A percentile compares a stretch with the other conserved stretches of the same genome.
Evolutionary conservation across 30 jellyfish, hydroid and myxozoan species (phyloP).

Genomic region (Aurelia sp.): DNA sequence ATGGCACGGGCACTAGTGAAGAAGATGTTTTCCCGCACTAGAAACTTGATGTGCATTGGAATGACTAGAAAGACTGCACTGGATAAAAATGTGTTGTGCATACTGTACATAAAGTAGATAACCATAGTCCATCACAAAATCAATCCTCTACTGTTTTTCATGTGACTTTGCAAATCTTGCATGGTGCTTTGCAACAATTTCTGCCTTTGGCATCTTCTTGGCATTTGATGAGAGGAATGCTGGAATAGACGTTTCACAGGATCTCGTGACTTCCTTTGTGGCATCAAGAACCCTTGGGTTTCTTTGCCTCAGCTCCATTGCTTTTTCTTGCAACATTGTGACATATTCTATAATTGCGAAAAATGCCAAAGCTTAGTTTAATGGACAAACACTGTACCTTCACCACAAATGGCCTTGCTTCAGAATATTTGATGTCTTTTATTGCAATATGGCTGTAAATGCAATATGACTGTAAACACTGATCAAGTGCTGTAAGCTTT

Average conservation of each 20-base stretch:
- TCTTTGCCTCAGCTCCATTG: background rate
- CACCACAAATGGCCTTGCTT: background rate
- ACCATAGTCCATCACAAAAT: too few species aligned
- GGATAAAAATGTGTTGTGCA: too few species aligned
- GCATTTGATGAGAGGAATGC: constrained; percentile 2
- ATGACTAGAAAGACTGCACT: too few species aligned
- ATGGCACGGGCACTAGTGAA: too few species aligned
- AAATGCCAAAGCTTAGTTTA: background rate
- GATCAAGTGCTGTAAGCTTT: too few species aligned
- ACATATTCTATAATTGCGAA: constrained; percentile 5
- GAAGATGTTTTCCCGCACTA: too few species aligned
- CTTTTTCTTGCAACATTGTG: constrained; percentile 1
- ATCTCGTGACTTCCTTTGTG: background rate
- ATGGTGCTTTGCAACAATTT: constrained; percentile 5
- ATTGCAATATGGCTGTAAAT: too few species aligned
- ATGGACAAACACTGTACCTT: background rate
- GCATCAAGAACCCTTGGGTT: constrained; percentile 7
- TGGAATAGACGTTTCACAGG: background rate
- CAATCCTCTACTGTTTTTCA: background rate
- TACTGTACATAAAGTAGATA: too few species aligned
- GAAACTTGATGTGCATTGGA: too few species aligned
- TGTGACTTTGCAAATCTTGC: background rate
- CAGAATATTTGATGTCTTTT: background rate
- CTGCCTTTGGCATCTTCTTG: constrained; percentile 14
- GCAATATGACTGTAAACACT: too few species aligned